phyloP scores from a whole-genome alignment of 2,797 vertebrate species.

The Danio tinwini region DNA sequence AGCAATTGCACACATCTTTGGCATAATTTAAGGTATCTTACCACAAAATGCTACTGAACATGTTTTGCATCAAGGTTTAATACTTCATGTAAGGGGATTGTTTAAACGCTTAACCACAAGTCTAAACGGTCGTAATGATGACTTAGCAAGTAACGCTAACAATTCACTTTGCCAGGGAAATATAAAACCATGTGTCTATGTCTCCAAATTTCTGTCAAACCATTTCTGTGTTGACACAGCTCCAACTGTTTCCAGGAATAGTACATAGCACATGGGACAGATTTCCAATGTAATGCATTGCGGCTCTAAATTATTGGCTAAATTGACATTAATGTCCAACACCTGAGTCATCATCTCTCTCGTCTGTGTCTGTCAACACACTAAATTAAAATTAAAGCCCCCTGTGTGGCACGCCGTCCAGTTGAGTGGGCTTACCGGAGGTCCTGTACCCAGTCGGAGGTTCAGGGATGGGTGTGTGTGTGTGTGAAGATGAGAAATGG shows the following conservation, averaged over 20 bases:
- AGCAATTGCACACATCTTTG: not conserved
- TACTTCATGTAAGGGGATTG: not conserved
- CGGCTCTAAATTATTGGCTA: conserved; percentile 49
- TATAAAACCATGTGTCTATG: not conserved
- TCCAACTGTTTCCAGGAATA: conserved; percentile 24
- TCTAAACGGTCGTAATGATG: not conserved
- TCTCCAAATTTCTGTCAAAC: conserved; percentile 8
- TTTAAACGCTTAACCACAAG: not conserved
- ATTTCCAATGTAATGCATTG: conserved; percentile 23
- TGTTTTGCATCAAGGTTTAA: not conserved
- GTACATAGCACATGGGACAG: conserved; percentile 15
- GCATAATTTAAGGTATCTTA: not conserved
- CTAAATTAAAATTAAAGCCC: conserved; percentile 59
- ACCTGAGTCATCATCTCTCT: conserved; percentile 54
- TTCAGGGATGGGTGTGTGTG: not conserved
- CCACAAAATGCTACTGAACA: not conserved
- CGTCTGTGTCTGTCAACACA: conserved; percentile 46
- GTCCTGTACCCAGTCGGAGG: conserved; percentile 29
- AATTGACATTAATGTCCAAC: conserved; percentile 55
- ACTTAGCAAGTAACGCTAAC: not conserved
- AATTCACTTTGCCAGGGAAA: not conserved
- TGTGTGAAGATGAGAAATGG: conserved; percentile 31
- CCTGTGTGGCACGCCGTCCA: conserved; percentile 21
- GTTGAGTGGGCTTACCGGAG: conserved; percentile 26
- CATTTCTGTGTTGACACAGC: conserved; percentile 10